These are phyloP conservation scores for Elachura formosa DNA, from an alignment of 2,113 vertebrate species.

Conservation along the genomic window DNA sequence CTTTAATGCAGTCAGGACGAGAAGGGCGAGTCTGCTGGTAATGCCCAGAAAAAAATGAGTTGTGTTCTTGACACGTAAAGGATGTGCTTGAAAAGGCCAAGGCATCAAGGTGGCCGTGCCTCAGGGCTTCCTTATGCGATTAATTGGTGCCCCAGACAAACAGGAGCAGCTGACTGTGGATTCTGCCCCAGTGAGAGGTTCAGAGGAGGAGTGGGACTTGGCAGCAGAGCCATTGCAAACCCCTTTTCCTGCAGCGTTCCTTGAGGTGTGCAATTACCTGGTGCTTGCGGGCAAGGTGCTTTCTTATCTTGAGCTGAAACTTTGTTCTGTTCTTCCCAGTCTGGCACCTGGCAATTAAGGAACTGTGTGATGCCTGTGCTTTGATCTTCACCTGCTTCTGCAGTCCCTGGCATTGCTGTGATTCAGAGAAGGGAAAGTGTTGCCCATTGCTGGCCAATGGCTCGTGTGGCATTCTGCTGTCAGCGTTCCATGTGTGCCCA, in stretches of 20 bases:
- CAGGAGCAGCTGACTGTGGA: background rate
- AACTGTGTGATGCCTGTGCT: fast-evolving
- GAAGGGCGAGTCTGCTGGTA: conserved; percentile 7
- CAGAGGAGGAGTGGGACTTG: background rate
- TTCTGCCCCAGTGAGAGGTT: background rate
- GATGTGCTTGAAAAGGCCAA: conserved; percentile 24
- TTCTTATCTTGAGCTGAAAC: background rate
- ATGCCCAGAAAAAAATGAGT: background rate
- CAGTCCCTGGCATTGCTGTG: background rate
- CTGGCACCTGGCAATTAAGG: background rate
- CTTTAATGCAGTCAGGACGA: background rate
- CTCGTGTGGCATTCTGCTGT: background rate
- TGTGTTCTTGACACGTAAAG: background rate
- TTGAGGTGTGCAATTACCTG: background rate
- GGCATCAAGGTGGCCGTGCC: background rate
- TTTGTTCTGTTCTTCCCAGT: background rate
- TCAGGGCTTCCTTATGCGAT: background rate
- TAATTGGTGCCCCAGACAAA: conserved; percentile 2
- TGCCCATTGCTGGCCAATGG: background rate
- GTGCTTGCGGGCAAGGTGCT: fast-evolving
- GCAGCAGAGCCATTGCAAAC: background rate
- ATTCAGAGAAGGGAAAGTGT: background rate
- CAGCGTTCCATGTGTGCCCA: background rate
- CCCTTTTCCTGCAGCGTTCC: background rate
- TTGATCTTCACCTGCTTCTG: background rate